A percentile compares a stretch with the other conserved stretches of the same genome.
Evolutionary conservation across 2,888 invertebrate genomes (phyloP).

Genomic region (Tipula unca): DNA sequence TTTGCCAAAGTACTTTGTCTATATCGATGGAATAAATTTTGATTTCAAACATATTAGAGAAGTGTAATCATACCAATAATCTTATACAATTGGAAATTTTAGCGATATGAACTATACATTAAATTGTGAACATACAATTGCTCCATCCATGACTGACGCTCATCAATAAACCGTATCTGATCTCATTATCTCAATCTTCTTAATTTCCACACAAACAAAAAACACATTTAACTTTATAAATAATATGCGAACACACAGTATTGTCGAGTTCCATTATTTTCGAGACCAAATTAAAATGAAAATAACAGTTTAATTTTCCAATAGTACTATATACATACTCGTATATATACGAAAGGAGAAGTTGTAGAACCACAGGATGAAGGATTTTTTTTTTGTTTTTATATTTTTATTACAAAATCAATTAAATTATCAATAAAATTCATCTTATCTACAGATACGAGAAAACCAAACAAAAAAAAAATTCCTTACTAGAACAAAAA

Average conservation of each 20-base stretch:
- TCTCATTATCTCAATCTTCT: too few relatives aligned
- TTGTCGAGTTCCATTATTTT: not conserved
- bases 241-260: not conserved
- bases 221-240: too few relatives aligned
- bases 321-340: too few relatives aligned
- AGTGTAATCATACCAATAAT: too few relatives aligned
- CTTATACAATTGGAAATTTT: too few relatives aligned
- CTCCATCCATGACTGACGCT: too few relatives aligned
- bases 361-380: not conserved
- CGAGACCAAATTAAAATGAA: not conserved
- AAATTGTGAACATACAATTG: too few relatives aligned
- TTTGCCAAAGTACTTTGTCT: too few relatives aligned
- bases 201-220: not conserved
- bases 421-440: conserved; percentile 14
- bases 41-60: too few relatives aligned
- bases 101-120: too few relatives aligned
- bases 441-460: not conserved
- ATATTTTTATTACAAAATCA: not conserved
- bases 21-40: too few relatives aligned
- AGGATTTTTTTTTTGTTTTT: not conserved
- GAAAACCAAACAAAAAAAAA: not conserved
- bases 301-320: not conserved
- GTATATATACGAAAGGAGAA: not conserved
- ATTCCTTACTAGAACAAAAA: not conserved
- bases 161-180: too few relatives aligned